Conservation (phyloP, 1,140 invertebrate species). For the Orussus abietinus region DNA sequence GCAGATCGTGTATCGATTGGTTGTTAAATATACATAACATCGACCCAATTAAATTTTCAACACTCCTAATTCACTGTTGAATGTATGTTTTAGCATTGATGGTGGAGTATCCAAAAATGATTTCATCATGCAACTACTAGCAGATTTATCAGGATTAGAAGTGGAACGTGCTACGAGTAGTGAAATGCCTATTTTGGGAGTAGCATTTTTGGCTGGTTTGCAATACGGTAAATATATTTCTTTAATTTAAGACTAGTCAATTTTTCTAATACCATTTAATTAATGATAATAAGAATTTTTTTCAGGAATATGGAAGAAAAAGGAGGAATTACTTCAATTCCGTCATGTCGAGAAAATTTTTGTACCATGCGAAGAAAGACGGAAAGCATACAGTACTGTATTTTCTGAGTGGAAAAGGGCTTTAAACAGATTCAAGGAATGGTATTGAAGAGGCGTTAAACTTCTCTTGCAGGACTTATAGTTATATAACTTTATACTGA, state of each 20-base stretch:
- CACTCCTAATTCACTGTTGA: too few relatives aligned
- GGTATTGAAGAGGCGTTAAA: constrained; percentile 57
- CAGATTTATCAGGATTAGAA: constrained; percentile 70
- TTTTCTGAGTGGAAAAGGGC: constrained; percentile 65
- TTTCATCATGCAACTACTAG: constrained; percentile 82
- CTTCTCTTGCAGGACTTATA: not conserved
- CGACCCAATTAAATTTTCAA: too few relatives aligned
- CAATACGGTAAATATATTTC: constrained; percentile 58
- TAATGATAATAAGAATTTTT: constrained; percentile 22
- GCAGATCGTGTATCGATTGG: too few relatives aligned
- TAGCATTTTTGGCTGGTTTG: constrained; percentile 77
- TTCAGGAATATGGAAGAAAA: constrained; percentile 69
- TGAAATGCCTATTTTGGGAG: constrained; percentile 78
- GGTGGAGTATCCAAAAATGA: constrained; percentile 92
- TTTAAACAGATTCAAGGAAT: constrained; percentile 63
- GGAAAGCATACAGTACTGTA: constrained; percentile 44
- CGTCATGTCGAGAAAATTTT: constrained; percentile 62
- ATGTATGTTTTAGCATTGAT: constrained; percentile 78
- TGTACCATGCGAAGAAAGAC: constrained; percentile 53
- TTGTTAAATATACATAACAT: too few relatives aligned
- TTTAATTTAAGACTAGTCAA: constrained; percentile 17
- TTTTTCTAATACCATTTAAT: constrained; percentile 4
- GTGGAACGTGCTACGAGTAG: constrained; percentile 67
- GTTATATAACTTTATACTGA: too few relatives aligned
- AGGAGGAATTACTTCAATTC: constrained; percentile 62